These are phyloP conservation scores for Alcedo quadribrachys DNA, from an alignment of 2,797 vertebrate genomes.

Conservation along the genomic window DNA sequence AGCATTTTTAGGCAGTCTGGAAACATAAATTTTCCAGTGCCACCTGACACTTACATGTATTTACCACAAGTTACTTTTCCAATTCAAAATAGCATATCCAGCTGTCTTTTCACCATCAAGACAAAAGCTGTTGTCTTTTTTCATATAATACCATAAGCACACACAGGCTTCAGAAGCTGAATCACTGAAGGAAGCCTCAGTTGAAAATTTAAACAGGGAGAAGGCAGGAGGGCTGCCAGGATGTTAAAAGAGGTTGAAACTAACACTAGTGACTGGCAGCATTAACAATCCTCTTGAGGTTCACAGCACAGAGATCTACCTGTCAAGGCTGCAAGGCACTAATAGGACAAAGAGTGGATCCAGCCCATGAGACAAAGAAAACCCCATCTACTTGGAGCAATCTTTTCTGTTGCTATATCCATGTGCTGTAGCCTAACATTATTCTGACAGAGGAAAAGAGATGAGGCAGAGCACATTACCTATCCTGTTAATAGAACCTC, in stretches of 20 bases:
- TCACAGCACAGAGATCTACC: neutral
- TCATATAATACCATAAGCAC: neutral
- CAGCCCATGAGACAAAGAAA: neutral
- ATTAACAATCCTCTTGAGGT: neutral
- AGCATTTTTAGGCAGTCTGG: neutral
- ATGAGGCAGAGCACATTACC: neutral
- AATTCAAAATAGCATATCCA: neutral
- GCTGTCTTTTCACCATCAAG: neutral
- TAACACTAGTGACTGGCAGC: neutral
- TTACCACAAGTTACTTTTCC: neutral
- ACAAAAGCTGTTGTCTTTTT: neutral
- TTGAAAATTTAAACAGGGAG: neutral
- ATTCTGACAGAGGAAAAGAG: neutral
- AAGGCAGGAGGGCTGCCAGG: neutral
- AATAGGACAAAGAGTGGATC: neutral
- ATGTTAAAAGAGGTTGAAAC: neutral
- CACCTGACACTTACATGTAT: neutral
- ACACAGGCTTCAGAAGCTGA: neutral
- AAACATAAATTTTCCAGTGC: neutral
- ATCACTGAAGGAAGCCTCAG: neutral
- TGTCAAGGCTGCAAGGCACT: neutral
- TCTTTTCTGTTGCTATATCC: neutral
- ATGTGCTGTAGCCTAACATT: neutral
- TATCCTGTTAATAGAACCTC: neutral
- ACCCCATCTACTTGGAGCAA: neutral